phyloP scores from a whole-genome alignment of 2,888 invertebrate genomes.

The Callinectes sapidus region DNA sequence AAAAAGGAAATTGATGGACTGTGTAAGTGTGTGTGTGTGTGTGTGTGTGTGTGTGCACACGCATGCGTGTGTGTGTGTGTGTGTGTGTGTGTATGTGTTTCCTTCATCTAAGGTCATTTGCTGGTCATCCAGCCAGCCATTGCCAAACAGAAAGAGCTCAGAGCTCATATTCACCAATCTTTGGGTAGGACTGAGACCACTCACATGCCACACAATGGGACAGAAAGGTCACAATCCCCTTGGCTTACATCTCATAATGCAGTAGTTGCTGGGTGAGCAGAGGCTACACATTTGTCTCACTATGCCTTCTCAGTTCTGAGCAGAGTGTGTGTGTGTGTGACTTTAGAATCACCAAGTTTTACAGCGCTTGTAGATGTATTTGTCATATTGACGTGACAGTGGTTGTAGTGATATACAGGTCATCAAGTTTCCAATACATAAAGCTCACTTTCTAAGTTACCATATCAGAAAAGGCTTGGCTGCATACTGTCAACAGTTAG shows the following conservation, averaged over 20 bases:
- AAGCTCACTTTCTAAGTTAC: background rate
- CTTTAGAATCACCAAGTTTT: background rate
- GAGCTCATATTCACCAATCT: no score
- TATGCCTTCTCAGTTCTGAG: no score
- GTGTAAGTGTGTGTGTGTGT: background rate
- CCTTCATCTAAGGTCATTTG: no score
- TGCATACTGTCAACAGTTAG: background rate
- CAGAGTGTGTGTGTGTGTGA: background rate
- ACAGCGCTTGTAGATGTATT: background rate
- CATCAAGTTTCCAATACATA: background rate
- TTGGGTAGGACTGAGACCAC: no score
- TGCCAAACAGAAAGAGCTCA: no score
- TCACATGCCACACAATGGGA: no score
- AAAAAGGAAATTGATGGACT: background rate
- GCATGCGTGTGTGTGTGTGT: conserved; percentile 15
- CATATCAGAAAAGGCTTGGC: background rate
- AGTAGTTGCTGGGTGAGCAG: no score
- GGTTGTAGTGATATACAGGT: background rate
- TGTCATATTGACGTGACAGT: background rate
- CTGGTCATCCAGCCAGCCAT: no score
- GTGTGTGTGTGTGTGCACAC: background rate
- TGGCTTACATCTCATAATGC: no score
- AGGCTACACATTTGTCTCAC: no score
- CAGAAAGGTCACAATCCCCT: no score
- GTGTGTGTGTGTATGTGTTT: background rate